These are phyloP conservation scores for Meloe dianella DNA, from an alignment of 2,888 invertebrate genomes.

Conservation along the genomic window DNA sequence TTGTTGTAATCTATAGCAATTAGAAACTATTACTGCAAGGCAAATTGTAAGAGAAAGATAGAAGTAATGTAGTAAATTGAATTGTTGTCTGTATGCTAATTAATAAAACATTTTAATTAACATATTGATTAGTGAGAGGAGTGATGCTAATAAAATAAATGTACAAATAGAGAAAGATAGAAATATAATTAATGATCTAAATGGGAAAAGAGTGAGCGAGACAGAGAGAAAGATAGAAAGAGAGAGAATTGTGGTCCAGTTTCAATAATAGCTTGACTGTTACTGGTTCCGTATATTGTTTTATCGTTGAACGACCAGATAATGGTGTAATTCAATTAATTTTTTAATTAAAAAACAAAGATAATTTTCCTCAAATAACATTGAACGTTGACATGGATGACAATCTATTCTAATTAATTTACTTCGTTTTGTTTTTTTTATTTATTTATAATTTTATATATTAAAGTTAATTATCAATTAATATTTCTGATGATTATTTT, in stretches of 20 bases:
- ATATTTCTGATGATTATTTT: not conserved
- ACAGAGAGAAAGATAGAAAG: conserved; percentile 11
- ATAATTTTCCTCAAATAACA: conserved; percentile 11
- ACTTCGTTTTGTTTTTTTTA: not conserved
- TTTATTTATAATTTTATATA: not conserved
- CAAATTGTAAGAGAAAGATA: conserved; percentile 26
- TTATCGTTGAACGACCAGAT: conserved; percentile 15
- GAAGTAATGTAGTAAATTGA: conserved; percentile 17
- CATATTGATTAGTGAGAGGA: conserved; percentile 42
- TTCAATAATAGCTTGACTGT: conserved; percentile 17
- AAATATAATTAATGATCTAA: not conserved
- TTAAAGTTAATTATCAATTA: conserved; percentile 7
- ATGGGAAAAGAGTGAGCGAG: not conserved
- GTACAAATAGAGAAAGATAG: not conserved
- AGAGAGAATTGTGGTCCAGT: conserved; percentile 23
- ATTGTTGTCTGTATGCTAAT: conserved; percentile 34
- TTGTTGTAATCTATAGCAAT: conserved; percentile 34
- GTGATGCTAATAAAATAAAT: not conserved
- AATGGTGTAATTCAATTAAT: conserved; percentile 33
- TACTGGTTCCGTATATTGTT: conserved; percentile 17
- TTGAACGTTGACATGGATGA: conserved; percentile 11
- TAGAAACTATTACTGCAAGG: conserved; percentile 28
- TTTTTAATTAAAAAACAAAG: conserved; percentile 28
- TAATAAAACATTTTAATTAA: conserved; percentile 44
- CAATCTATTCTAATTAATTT: conserved; percentile 11